phyloP scores from a whole-genome alignment of 2,797 vertebrate genomes.

The Adrianichthys oophorus region DNA sequence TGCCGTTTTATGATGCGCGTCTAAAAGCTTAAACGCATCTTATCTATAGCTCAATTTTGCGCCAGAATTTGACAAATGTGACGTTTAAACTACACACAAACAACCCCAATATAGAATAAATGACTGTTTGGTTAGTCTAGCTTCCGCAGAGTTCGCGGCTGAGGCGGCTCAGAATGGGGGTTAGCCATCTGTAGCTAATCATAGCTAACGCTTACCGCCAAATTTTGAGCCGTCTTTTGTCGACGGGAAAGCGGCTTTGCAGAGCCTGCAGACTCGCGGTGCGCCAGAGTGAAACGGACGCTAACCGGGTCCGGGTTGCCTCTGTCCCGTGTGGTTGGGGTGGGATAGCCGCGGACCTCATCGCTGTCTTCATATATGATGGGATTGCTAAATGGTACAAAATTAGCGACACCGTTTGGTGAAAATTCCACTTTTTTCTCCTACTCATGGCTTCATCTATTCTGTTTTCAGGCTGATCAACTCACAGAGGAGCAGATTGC shows the following conservation, averaged over 20 bases:
- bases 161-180: slow-evolving; percentile 1
- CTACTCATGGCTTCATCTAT: slow-evolving; percentile 31
- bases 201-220: slow-evolving; percentile 61
- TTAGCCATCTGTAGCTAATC: slow-evolving; percentile 34
- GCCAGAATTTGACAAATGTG: neutral
- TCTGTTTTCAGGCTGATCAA: slow-evolving; percentile 92
- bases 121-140: neutral
- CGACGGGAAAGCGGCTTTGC: too few species aligned
- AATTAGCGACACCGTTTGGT: too few species aligned
- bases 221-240: slow-evolving; percentile 43
- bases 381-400: too few species aligned
- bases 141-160: neutral
- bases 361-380: too few species aligned
- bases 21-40: neutral
- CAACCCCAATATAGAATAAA: too few species aligned
- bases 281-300: too few species aligned
- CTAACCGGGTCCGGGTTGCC: too few species aligned
- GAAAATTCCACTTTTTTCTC: neutral
- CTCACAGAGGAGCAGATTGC: slow-evolving; percentile 99
- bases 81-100: too few species aligned
- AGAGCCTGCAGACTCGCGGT: too few species aligned
- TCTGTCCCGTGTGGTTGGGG: too few species aligned
- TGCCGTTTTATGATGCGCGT: neutral
- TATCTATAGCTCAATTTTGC: neutral
- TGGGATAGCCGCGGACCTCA: too few species aligned